phyloP scores from a whole-genome alignment of 2,797 vertebrate species.

The Aulostomus chinensis region DNA sequence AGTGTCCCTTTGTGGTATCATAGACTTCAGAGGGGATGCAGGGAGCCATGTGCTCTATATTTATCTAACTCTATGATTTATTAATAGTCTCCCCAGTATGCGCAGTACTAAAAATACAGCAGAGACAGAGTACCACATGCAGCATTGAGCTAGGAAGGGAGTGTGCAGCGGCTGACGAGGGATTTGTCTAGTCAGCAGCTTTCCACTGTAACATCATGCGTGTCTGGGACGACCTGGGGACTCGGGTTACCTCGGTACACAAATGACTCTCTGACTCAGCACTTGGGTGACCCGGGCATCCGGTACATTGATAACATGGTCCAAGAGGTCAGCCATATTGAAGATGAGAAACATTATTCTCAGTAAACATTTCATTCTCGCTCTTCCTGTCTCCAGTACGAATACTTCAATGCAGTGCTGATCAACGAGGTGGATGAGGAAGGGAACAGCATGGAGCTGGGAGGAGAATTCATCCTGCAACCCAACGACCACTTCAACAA shows the following conservation, averaged over 20 bases:
- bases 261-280: slow-evolving; percentile 54
- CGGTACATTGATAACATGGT: slow-evolving; percentile 14
- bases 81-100: slow-evolving; percentile 77
- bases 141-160: slow-evolving; percentile 41
- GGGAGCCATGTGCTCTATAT: slow-evolving; percentile 70
- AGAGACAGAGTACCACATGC: slow-evolving; percentile 43
- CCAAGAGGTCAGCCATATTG: slow-evolving; percentile 17
- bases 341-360: background rate
- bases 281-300: slow-evolving; percentile 30
- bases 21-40: slow-evolving; percentile 44
- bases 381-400: slow-evolving; percentile 82
- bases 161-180: slow-evolving; percentile 22
- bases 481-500: slow-evolving; percentile 99
- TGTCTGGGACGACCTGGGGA: slow-evolving; percentile 52
- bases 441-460: slow-evolving; percentile 91
- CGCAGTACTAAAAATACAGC: slow-evolving; percentile 78
- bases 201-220: slow-evolving; percentile 44
- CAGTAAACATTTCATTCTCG: slow-evolving; percentile 5
- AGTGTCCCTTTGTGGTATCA: slow-evolving; percentile 28
- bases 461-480: slow-evolving; percentile 94
- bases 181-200: slow-evolving; percentile 64
- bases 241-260: slow-evolving; percentile 51
- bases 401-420: slow-evolving; percentile 98
- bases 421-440: slow-evolving; percentile 95
- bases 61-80: slow-evolving; percentile 77